Base-by-base conservation (phyloP, 2,113 vertebrate species). In the human region DNA sequence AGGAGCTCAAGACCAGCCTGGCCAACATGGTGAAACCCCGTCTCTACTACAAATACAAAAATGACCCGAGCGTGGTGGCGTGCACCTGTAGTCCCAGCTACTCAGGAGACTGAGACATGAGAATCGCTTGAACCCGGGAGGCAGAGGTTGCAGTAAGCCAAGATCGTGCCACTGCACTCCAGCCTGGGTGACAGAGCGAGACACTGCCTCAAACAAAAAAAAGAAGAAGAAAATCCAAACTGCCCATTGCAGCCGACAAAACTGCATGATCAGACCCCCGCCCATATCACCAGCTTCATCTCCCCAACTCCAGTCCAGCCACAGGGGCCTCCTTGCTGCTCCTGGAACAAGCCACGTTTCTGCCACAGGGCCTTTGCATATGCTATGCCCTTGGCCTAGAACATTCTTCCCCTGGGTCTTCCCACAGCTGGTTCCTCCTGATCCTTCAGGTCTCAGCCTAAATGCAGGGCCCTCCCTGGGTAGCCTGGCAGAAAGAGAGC, bases 301-400 rank as follows among this genome's bases (percentile, higher is more conserved):
- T 61, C 27, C 80, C 13, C n/a, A 0, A 3, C 2, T 14, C n/a
- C 25, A 12, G 43, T 23, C 81, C 23, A 27, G 80, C 16, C 84
- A 57, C 59, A 1, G 0, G 38, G 90, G 45, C 12, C 16, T 59
- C 79, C 43, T 2, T 23, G 45, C 30, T 55, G 43, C 45, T 76
- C n/a, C n/a, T n/a, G 20, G 14, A 89, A 68, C 16, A n/a, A 8
- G 32, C 27, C 30, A 32, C 57, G 32, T n/a, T 40, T 48, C 57
- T 55, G 23, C 93, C 87, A 32, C 85, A 17, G 89, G 88, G 13
- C 81, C 85, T 78, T 85, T 86, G 94, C 78, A 85, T n/a, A 20
- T 11, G 66, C 48, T n/a, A 32, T 35, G 59, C 70, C 50, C 48
- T 45, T 10, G 45, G 43, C 52, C 45, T 52, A 20, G 32, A 80